Conservation (phyloP, 2,113 vertebrate genomes). For the Rhombomys opimus region DNA sequence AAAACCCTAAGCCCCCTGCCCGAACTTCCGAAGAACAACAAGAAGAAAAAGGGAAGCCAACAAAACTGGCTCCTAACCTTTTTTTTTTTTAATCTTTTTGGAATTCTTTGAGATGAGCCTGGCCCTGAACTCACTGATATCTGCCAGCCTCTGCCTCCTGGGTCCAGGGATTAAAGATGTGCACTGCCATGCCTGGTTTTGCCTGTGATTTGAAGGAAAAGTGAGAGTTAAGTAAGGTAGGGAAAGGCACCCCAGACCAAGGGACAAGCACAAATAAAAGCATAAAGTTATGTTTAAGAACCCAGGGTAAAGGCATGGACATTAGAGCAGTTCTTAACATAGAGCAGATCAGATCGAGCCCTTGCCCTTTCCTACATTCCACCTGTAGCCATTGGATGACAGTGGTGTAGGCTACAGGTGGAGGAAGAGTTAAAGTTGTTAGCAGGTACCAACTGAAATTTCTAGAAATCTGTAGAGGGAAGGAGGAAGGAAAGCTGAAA, state of each 20-base stretch:
- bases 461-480: neutral
- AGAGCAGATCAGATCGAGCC: neutral
- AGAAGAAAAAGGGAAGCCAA: too few species aligned
- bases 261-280: constrained; percentile 12
- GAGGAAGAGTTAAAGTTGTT: constrained; percentile 13
- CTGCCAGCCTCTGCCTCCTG: neutral
- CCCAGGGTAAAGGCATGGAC: neutral
- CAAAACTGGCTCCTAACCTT: too few species aligned
- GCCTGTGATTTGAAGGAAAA: constrained; percentile 63
- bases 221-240: constrained; percentile 40
- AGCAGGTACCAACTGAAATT: neutral
- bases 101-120: neutral
- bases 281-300: constrained; percentile 3
- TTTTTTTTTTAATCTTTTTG: neutral
- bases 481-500: constrained; percentile 29
- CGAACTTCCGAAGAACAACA: too few species aligned
- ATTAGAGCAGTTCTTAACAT: neutral
- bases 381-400: neutral
- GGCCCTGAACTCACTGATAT: neutral
- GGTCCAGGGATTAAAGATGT: neutral
- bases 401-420: neutral
- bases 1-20: too few species aligned
- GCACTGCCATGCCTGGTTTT: neutral
- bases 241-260: neutral
- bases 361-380: neutral